Base-by-base conservation (phyloP, 2,797 vertebrate species). In the Clarias platycephalus region DNA sequence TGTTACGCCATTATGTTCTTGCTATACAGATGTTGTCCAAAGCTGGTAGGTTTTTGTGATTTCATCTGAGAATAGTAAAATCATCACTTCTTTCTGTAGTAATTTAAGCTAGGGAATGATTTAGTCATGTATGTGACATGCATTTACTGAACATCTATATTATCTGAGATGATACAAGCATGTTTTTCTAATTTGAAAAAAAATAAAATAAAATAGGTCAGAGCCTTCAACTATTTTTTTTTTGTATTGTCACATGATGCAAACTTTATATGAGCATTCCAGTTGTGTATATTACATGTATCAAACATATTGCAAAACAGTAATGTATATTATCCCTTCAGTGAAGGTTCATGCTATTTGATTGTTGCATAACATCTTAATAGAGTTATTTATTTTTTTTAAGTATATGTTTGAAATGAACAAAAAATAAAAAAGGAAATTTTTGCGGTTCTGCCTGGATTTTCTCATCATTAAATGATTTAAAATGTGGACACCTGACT, bases 301-400 rank as follows among this genome's bases (percentile, higher is more conserved):
- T 83, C 62, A 62, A 82, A 91, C 89, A 80, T 80, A 66, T 90
- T 10, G 8, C 15, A 79, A 80, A 80, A 22, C 58, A 78, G 22
- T 63, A 92, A 89, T 88, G 90, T 92, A 89, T 92, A 81, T 89
- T 94, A 94, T 94, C 91, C 94, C 94, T 95, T 95, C 94, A 95
- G 90, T 95, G 94, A 95, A 95, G 94, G 94, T 93, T 87, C 91
- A 90, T 94, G 92, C 89, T 89, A 89, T 90, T 79, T 88, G 93
- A 92, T 87, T 90, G 80, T 90, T 94, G 91, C 76, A 78, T 44
- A 93, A 91, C 92, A 93, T 94, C 91, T 90, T 92, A 88, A 90
- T 88, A 92, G 93, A 94, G 89, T 90, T 94, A 95, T 95, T 94
- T 92, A 8, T 53, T 94, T 93, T 94, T 87, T 86, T 93, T 93